Conservation (phyloP, 1,140 invertebrate genomes). For the Bicyclus anynana region DNA sequence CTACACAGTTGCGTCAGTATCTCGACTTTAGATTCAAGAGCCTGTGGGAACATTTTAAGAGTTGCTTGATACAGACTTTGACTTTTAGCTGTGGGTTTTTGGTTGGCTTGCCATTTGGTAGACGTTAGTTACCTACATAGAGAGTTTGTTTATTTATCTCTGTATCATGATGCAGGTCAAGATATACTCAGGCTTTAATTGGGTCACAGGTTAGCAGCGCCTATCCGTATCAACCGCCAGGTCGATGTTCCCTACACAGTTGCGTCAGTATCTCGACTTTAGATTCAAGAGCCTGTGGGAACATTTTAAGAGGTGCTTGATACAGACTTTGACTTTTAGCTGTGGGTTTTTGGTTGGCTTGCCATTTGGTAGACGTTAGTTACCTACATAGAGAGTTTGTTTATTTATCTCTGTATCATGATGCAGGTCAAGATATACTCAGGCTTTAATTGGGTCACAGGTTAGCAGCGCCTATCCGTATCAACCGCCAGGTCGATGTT, state of each 20-base stretch:
- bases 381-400: not conserved
- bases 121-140: no score
- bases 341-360: no score
- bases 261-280: not conserved
- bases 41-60: not conserved
- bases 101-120: no score
- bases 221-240: constrained; percentile 10
- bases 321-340: no score
- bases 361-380: no score
- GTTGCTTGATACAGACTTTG: no score
- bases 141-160: constrained; percentile 5
- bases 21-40: not conserved
- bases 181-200: constrained; percentile 15
- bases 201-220: constrained; percentile 17
- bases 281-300: not conserved
- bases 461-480: constrained; percentile 8
- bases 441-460: constrained; percentile 19
- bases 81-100: no score
- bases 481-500: constrained; percentile 19
- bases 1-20: constrained; percentile 3
- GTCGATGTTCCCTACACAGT: constrained; percentile 20
- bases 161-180: constrained; percentile 6
- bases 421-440: constrained; percentile 11
- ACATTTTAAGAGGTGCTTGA: not conserved
- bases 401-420: constrained; percentile 8